phyloP scores from a whole-genome alignment of 2,113 vertebrate genomes.

The Oreochromis tanganicae region DNA sequence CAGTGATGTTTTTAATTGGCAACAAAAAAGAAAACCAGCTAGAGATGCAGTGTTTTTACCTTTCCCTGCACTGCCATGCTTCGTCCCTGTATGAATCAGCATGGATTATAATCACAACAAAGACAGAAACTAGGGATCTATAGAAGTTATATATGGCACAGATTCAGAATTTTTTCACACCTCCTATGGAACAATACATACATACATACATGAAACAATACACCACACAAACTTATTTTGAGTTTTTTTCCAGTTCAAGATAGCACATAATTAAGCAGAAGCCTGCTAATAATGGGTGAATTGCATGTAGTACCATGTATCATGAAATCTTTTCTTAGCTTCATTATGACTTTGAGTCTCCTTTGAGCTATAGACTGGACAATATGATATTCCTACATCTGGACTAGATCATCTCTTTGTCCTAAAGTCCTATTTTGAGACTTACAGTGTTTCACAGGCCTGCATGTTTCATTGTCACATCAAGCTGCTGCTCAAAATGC shows the following conservation, averaged over 20 bases:
- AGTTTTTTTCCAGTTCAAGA: not conserved
- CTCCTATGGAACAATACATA: not conserved
- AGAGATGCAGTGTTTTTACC: not conserved
- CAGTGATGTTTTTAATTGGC: not conserved
- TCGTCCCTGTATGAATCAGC: not conserved
- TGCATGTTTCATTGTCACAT: conserved; percentile 17
- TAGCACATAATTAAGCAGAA: conserved; percentile 23
- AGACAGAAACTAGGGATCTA: not conserved
- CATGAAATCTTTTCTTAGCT: not conserved
- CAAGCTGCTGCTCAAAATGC: conserved; percentile 3
- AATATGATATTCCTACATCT: not conserved
- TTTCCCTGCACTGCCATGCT: not conserved
- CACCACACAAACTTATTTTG: not conserved
- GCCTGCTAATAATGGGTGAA: conserved; percentile 23
- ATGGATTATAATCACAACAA: not conserved
- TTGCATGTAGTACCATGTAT: not conserved
- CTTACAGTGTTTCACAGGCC: conserved; percentile 19
- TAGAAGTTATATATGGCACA: not conserved
- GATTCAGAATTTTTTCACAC: not conserved
- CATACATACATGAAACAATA: too few relatives aligned
- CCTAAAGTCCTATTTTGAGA: not conserved
- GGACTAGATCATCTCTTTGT: not conserved
- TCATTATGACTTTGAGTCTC: not conserved
- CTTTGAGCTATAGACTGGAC: not conserved
- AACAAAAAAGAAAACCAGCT: not conserved